Conservation (phyloP, 2,888 invertebrate species). For the Acleris cristana region DNA sequence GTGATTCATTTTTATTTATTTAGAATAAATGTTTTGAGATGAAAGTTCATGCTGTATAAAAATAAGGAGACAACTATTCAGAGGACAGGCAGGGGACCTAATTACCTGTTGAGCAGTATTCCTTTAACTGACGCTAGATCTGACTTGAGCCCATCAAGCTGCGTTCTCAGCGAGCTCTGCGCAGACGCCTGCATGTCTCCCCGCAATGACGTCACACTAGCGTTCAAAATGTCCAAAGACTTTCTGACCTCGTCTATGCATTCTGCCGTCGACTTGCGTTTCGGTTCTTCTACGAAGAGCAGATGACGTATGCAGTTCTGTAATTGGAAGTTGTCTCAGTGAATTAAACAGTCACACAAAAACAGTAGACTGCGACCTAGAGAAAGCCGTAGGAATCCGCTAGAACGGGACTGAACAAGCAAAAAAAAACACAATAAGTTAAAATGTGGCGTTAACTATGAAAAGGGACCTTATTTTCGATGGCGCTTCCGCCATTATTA, state of each 20-base stretch:
- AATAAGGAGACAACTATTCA: too few species aligned
- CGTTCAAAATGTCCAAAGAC: conserved; percentile 87
- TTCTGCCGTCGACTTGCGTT: conserved; percentile 86
- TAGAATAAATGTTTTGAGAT: too few species aligned
- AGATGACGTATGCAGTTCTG: conserved; percentile 72
- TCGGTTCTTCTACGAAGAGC: conserved; percentile 86
- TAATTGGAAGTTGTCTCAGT: conserved; percentile 11
- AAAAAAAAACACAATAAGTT: too few species aligned
- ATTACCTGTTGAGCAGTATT: conserved; percentile 87
- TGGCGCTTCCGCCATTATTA: too few species aligned
- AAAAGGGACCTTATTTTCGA: too few species aligned
- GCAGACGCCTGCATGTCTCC: conserved; percentile 84
- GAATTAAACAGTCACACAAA: not conserved
- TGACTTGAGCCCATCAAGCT: conserved; percentile 86
- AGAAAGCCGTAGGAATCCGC: too few species aligned
- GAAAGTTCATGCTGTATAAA: too few species aligned
- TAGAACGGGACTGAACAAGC: too few species aligned
- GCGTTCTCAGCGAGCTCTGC: conserved; percentile 80
- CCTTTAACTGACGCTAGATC: conserved; percentile 90
- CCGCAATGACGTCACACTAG: conserved; percentile 86
- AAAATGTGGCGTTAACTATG: too few species aligned
- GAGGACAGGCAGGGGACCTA: conserved; percentile 27
- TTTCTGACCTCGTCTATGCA: conserved; percentile 87
- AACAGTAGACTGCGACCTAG: too few species aligned
- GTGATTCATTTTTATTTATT: too few species aligned